Percentiles rank a stretch among this genome's conserved stretches.
phyloP scores from a whole-genome alignment of 2,888 invertebrate species.

The Tetragnatha montana region DNA sequence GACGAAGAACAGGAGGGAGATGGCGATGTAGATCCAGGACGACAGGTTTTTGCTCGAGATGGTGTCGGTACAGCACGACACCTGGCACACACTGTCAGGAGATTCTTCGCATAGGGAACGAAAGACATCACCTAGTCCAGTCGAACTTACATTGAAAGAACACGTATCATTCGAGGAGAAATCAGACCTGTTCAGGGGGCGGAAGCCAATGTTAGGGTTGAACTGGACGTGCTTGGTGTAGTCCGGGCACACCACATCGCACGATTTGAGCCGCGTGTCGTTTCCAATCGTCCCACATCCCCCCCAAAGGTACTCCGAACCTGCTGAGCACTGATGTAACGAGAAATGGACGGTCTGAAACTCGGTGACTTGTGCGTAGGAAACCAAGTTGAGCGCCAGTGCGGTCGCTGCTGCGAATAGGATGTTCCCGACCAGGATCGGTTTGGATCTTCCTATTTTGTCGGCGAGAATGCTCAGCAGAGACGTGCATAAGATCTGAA shows the following conservation, averaged over 20 bases:
- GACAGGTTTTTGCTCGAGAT: not conserved
- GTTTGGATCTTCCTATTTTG: slow-evolving; percentile 89
- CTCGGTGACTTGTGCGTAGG: not conserved
- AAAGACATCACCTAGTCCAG: not conserved
- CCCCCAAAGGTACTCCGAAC: not conserved
- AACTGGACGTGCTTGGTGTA: not conserved
- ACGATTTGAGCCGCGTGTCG: not conserved
- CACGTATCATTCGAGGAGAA: not conserved
- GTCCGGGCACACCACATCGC: not conserved
- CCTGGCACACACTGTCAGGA: not conserved
- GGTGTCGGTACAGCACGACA: not conserved
- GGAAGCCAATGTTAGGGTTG: not conserved
- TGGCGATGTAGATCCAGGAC: not conserved
- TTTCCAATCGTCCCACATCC: not conserved
- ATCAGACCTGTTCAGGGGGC: not conserved
- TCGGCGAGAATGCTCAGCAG: slow-evolving; percentile 85
- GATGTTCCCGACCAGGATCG: slow-evolving; percentile 86
- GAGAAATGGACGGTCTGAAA: not conserved
- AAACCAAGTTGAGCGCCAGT: slow-evolving; percentile 77
- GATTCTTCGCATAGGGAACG: not conserved
- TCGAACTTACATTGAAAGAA: not conserved
- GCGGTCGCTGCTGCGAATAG: slow-evolving; percentile 87
- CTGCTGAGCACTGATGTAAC: not conserved
- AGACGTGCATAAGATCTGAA: slow-evolving; percentile 89
- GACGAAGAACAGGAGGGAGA: not conserved